phyloP scores from a whole-genome alignment of 1,140 invertebrate genomes.

The Cryptotermes secundus region DNA sequence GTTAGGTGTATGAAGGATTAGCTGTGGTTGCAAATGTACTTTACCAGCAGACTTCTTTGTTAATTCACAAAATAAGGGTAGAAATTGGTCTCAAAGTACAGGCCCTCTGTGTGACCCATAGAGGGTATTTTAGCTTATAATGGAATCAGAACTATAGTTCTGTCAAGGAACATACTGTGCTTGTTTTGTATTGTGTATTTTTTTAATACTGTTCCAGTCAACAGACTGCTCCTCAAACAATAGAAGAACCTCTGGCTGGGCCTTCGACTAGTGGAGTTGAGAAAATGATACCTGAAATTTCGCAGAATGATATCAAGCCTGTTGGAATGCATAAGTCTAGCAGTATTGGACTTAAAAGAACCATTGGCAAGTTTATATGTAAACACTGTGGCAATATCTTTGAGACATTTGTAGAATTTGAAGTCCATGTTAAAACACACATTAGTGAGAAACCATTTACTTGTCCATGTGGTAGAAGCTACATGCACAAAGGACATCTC shows the following conservation, averaged over 20 bases:
- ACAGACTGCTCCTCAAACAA: not conserved
- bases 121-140: no score
- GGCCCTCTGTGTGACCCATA: no score
- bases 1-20: no score
- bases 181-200: not conserved
- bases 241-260: not conserved
- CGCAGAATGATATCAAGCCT: not conserved
- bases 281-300: not conserved
- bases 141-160: no score
- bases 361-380: slow-evolving; percentile 48
- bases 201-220: not conserved
- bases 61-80: no score
- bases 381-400: slow-evolving; percentile 64
- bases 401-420: slow-evolving; percentile 58
- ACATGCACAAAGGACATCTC: slow-evolving; percentile 52
- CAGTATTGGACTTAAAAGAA: not conserved
- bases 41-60: no score
- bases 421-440: slow-evolving; percentile 58
- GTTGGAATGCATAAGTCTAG: not conserved
- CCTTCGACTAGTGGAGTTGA: not conserved
- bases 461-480: slow-evolving; percentile 56
- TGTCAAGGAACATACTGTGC: no score
- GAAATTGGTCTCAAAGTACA: no score
- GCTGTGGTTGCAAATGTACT: no score
- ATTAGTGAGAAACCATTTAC: slow-evolving; percentile 58